These are phyloP conservation scores for Ophion slaviceki DNA, from an alignment of 2,888 invertebrate genomes.

Conservation along the genomic window DNA sequence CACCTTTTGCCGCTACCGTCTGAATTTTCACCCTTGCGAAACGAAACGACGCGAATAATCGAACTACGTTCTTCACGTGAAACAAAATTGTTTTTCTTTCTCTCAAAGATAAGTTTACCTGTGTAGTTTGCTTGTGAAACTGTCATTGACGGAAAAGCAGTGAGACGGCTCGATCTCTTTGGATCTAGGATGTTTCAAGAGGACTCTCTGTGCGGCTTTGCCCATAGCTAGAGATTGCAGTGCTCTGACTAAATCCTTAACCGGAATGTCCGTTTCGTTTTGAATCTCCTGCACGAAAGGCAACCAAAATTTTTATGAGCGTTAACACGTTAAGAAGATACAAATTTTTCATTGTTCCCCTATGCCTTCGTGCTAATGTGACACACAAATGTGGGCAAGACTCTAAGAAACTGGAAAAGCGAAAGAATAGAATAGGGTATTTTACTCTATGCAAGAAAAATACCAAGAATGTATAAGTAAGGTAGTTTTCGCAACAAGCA, in stretches of 20 bases:
- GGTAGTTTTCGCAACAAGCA: too few relatives aligned
- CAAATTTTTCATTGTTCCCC: background rate
- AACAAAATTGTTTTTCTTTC: background rate
- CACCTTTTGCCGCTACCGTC: conserved; percentile 97
- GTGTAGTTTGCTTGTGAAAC: conserved; percentile 98
- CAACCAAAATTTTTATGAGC: background rate
- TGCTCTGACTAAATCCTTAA: conserved; percentile 97
- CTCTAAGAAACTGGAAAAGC: background rate
- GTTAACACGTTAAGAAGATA: background rate
- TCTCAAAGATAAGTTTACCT: conserved; percentile 84
- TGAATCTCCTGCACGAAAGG: conserved; percentile 91
- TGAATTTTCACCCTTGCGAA: conserved; percentile 93
- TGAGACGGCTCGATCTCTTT: conserved; percentile 98
- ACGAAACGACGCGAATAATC: background rate
- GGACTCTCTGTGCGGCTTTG: conserved; percentile 96
- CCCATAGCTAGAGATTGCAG: conserved; percentile 99
- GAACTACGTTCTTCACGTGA: background rate
- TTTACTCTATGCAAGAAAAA: too few relatives aligned
- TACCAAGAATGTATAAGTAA: too few relatives aligned
- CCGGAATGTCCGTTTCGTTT: conserved; percentile 99
- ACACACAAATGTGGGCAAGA: background rate
- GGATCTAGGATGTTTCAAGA: conserved; percentile 97
- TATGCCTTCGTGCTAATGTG: background rate
- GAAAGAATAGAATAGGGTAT: background rate
- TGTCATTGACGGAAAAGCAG: conserved; percentile 98